These are phyloP conservation scores for Pyxicephalus adspersus DNA, from an alignment of 2,113 vertebrate genomes.

Conservation along the genomic window DNA sequence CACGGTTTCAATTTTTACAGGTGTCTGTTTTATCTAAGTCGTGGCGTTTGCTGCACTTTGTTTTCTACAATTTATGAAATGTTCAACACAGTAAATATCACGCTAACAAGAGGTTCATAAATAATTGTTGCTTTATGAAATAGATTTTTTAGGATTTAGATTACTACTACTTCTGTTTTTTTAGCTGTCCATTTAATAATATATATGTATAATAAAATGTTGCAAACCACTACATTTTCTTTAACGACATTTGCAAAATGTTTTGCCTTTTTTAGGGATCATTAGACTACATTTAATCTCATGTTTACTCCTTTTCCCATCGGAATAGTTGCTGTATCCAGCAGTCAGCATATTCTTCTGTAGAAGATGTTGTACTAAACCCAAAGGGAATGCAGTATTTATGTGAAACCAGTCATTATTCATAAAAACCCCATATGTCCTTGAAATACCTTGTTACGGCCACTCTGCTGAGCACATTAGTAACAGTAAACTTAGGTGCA, in stretches of 20 bases:
- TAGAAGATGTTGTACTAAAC: neutral
- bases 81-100: neutral
- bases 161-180: no score
- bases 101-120: neutral
- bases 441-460: neutral
- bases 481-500: neutral
- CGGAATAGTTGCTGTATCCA: neutral
- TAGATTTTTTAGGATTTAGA: no score
- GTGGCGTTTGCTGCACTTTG: neutral
- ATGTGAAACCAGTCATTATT: neutral
- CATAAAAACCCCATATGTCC: neutral
- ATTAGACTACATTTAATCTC: no score
- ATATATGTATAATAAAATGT: no score
- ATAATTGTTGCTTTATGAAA: neutral
- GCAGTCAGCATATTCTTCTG: neutral
- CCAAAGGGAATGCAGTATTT: neutral
- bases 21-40: conserved; percentile 14
- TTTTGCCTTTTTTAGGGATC: no score
- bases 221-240: no score
- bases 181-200: no score
- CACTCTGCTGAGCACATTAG: neutral
- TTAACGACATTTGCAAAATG: no score
- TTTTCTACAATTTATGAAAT: neutral
- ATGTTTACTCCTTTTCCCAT: neutral
- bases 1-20: conserved; percentile 37